A percentile compares a stretch with the other conserved stretches of the same genome.
Evolutionary conservation across 2,113 vertebrate genomes (phyloP).

Genomic region (Cebidichthys violaceus): DNA sequence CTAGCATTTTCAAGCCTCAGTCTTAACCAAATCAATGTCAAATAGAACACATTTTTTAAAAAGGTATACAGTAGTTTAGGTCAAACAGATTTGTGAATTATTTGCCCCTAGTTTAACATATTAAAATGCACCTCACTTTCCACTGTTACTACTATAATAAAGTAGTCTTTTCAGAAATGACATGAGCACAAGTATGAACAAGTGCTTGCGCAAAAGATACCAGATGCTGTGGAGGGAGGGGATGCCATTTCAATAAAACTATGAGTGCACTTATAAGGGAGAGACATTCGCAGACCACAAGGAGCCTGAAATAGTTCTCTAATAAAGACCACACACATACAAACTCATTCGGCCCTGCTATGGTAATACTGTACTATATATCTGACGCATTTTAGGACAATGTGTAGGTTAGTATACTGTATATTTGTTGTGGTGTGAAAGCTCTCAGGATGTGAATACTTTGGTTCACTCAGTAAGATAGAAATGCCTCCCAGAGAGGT

Average conservation of each 20-base stretch:
- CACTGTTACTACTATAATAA: too few relatives aligned
- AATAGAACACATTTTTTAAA: not conserved
- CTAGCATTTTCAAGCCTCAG: constrained; percentile 2
- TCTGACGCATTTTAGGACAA: not conserved
- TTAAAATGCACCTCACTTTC: not conserved
- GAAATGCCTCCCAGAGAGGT: not conserved
- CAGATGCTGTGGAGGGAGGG: too few relatives aligned
- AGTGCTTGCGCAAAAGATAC: not conserved
- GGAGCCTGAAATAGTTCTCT: constrained; percentile 6
- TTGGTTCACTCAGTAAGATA: not conserved
- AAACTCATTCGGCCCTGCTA: not conserved
- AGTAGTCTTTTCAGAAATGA: not conserved
- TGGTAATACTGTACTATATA: not conserved
- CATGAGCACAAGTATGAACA: not conserved
- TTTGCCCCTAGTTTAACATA: not conserved
- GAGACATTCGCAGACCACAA: constrained; percentile 12
- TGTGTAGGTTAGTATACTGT: not conserved
- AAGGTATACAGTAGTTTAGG: not conserved
- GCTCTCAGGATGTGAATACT: not conserved
- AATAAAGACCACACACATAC: constrained; percentile 16
- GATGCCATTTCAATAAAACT: constrained; percentile 38
- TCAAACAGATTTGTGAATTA: not conserved
- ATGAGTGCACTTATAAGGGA: constrained; percentile 18
- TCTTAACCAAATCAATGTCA: not conserved
- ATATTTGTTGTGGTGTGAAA: not conserved